These are phyloP conservation scores for Megaleporinus macrocephalus DNA, from an alignment of 2,113 vertebrate genomes.

Conservation along the genomic window DNA sequence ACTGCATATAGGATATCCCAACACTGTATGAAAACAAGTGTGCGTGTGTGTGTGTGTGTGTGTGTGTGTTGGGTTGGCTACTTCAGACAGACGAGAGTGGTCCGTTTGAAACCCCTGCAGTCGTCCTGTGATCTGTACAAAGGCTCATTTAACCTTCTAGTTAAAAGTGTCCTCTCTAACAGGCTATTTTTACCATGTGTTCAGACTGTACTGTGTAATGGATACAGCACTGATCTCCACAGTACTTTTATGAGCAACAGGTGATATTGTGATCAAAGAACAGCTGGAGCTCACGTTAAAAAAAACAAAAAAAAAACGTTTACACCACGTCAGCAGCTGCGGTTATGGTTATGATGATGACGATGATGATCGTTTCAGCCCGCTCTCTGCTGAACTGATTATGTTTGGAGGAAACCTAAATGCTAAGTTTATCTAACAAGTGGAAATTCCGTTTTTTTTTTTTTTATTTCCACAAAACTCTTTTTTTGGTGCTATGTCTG, in stretches of 20 bases:
- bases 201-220: slow-evolving; percentile 32
- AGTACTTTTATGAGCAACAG: slow-evolving; percentile 53
- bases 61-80: background rate
- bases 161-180: slow-evolving; percentile 33
- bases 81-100: background rate
- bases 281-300: slow-evolving; percentile 42
- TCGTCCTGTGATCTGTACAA: slow-evolving; percentile 17
- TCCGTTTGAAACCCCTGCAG: background rate
- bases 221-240: slow-evolving; percentile 33
- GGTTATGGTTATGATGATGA: slow-evolving; percentile 27
- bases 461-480: background rate
- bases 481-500: background rate
- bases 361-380: slow-evolving; percentile 24
- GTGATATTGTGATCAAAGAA: slow-evolving; percentile 38
- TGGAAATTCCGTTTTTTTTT: background rate
- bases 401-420: slow-evolving; percentile 12
- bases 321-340: slow-evolving; percentile 8
- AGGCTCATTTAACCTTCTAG: slow-evolving; percentile 20
- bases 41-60: background rate
- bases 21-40: background rate
- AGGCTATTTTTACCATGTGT: slow-evolving; percentile 26
- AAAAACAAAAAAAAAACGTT: slow-evolving; percentile 8
- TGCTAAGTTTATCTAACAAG: background rate
- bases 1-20: background rate
- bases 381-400: slow-evolving; percentile 24